A percentile compares a stretch with the other conserved stretches of the same genome.
Conservation (phyloP, 2,888 invertebrate species). For the Rhyacophila evoluta region DNA sequence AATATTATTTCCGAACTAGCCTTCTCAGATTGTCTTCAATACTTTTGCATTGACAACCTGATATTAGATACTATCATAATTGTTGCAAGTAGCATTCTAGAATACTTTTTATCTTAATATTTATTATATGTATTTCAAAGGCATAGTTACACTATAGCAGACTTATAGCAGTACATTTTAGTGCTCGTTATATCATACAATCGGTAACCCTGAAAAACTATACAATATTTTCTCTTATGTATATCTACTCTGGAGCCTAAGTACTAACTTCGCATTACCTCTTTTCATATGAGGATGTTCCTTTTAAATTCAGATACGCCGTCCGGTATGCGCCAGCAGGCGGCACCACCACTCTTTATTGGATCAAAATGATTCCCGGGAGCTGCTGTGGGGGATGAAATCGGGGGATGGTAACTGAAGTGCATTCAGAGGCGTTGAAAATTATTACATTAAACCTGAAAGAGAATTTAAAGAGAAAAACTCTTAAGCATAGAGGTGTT, state of each 20-base stretch:
- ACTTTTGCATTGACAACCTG: too few relatives aligned
- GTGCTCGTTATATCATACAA: too few relatives aligned
- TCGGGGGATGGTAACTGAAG: slow-evolving; percentile 6
- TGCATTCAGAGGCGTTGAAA: neutral
- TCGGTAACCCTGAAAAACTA: neutral
- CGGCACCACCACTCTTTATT: slow-evolving; percentile 53
- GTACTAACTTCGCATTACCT: slow-evolving; percentile 37
- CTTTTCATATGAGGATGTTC: slow-evolving; percentile 48
- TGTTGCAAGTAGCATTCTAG: too few relatives aligned
- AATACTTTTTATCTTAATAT: too few relatives aligned
- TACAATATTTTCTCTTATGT: neutral
- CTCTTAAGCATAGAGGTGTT: too few relatives aligned
- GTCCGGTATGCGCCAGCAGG: slow-evolving; percentile 47
- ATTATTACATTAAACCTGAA: neutral
- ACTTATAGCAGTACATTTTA: too few relatives aligned
- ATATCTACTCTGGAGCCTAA: neutral
- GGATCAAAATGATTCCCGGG: slow-evolving; percentile 53
- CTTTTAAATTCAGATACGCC: slow-evolving; percentile 48
- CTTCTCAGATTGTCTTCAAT: too few relatives aligned
- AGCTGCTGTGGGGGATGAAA: neutral
- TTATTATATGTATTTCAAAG: too few relatives aligned
- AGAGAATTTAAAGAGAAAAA: too few relatives aligned
- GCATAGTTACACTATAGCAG: too few relatives aligned
- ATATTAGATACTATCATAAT: too few relatives aligned
- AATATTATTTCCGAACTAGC: too few relatives aligned